phyloP scores from a whole-genome alignment of 2,888 invertebrate genomes.

The Aromia moschata region DNA sequence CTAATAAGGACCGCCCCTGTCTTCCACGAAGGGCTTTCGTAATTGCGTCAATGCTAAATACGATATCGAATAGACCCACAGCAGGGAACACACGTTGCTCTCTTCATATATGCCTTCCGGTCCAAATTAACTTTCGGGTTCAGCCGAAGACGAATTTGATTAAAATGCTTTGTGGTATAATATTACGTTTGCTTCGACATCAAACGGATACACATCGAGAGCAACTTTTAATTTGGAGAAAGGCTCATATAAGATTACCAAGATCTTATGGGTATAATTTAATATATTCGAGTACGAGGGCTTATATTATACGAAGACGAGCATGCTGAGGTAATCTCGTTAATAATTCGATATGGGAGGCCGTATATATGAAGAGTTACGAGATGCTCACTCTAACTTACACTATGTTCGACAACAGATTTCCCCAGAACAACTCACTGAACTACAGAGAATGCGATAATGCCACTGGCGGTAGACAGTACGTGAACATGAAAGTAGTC shows the following conservation, averaged over 20 bases:
- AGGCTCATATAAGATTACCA: conserved; percentile 17
- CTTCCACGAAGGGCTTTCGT: conserved; percentile 33
- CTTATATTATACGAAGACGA: not conserved
- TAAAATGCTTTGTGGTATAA: conserved; percentile 46
- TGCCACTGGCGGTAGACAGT: too few species aligned
- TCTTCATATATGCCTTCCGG: conserved; percentile 27
- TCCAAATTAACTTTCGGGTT: conserved; percentile 48
- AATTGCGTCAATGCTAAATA: conserved; percentile 38
- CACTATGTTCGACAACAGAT: too few species aligned
- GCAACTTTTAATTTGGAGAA: conserved; percentile 23
- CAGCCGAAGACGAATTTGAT: conserved; percentile 48
- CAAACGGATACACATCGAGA: conserved; percentile 31
- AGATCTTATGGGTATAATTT: conserved; percentile 10
- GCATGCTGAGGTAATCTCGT: not conserved
- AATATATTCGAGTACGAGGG: conserved; percentile 2
- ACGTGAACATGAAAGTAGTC: too few species aligned
- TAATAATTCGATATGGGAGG: not conserved
- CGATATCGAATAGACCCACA: conserved; percentile 34
- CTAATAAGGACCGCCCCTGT: too few species aligned
- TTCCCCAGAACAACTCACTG: too few species aligned
- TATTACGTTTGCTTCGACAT: conserved; percentile 42
- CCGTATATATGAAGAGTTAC: not conserved
- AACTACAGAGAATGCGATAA: too few species aligned
- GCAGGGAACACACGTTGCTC: conserved; percentile 32
- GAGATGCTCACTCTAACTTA: not conserved